Conservation (phyloP, 2,888 invertebrate genomes). For the Oegoconia quadripuncta region DNA sequence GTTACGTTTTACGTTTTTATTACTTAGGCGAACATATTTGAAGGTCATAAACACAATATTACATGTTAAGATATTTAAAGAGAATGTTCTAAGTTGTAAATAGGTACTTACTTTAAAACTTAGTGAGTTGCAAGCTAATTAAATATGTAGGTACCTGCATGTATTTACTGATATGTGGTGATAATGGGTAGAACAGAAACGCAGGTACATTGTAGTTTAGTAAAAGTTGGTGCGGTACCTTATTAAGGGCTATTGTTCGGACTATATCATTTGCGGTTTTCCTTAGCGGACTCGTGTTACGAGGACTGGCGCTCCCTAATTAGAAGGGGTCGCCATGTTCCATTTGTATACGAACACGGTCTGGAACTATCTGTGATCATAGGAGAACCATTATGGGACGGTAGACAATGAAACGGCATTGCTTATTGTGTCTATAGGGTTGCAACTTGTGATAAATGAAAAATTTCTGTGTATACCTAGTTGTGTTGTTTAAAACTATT, state of each 20-base stretch:
- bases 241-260: conserved; percentile 53
- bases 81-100: too few relatives aligned
- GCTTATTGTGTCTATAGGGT: conserved; percentile 9
- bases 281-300: conserved; percentile 41
- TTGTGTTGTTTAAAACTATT: too few relatives aligned
- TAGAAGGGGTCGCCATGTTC: conserved; percentile 38
- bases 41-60: too few relatives aligned
- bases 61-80: too few relatives aligned
- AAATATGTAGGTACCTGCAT: too few relatives aligned
- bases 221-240: conserved; percentile 32
- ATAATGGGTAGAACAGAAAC: background rate
- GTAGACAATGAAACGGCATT: conserved; percentile 7
- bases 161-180: too few relatives aligned
- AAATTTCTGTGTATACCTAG: too few relatives aligned
- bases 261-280: conserved; percentile 45
- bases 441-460: background rate
- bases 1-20: too few relatives aligned
- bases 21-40: too few relatives aligned
- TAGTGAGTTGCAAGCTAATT: too few relatives aligned
- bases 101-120: too few relatives aligned
- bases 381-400: background rate
- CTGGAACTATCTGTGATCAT: conserved; percentile 5
- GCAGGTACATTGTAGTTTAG: background rate
- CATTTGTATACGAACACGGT: conserved; percentile 11
- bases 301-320: conserved; percentile 47